Evolutionary conservation across 2,888 invertebrate genomes (phyloP).

Genomic region (Nowickia ferox): DNA sequence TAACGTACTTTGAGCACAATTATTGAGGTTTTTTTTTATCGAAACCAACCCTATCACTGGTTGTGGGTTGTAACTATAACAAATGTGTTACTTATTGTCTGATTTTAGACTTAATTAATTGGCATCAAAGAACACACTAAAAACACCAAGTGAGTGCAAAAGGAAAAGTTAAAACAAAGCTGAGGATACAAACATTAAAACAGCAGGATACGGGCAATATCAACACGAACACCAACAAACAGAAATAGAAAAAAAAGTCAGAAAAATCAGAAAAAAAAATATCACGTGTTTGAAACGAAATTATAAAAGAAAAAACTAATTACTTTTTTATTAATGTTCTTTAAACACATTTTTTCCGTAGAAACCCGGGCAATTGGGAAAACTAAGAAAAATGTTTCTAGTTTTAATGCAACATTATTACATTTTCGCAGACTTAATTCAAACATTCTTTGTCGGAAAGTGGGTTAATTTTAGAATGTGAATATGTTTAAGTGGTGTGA

Average conservation of each 20-base stretch:
- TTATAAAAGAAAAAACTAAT: conserved; percentile 23
- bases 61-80: neutral
- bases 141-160: neutral
- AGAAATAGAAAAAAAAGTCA: neutral
- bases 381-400: conserved; percentile 6
- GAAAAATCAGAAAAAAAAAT: neutral
- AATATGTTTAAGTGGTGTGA: neutral
- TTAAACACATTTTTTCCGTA: conserved; percentile 1
- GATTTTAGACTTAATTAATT: conserved; percentile 69
- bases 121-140: conserved; percentile 36
- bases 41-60: neutral
- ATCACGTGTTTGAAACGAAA: conserved; percentile 3
- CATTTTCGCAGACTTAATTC: neutral
- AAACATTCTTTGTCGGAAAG: neutral
- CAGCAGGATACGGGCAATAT: conserved; percentile 6
- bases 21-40: neutral
- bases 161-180: neutral
- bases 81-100: conserved; percentile 65
- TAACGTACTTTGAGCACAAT: neutral
- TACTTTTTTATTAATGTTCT: conserved; percentile 53
- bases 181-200: neutral
- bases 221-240: neutral
- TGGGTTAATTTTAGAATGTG: neutral
- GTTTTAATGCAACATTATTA: conserved; percentile 16
- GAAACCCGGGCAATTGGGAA: neutral